Conservation (phyloP, 2,113 vertebrate genomes). For the Hyaena hyaena region DNA sequence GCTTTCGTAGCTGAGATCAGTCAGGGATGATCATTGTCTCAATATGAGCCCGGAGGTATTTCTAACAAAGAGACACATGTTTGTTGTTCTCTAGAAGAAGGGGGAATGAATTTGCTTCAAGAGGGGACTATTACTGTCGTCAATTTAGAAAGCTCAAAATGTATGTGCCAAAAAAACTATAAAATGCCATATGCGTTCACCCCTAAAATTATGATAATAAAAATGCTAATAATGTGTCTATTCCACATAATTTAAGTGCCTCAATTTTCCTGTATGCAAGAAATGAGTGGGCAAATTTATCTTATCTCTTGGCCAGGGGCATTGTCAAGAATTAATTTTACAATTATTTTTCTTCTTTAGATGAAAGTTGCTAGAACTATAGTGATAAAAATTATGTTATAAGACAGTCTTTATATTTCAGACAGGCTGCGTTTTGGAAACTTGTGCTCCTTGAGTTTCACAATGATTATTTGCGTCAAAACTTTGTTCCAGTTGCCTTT, state of each 20-base stretch:
- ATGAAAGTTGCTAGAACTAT: slow-evolving; percentile 35
- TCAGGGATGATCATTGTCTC: neutral
- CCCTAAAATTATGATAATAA: slow-evolving; percentile 70
- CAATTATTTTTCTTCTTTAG: slow-evolving; percentile 41
- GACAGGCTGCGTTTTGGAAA: slow-evolving; percentile 57
- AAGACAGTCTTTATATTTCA: slow-evolving; percentile 62
- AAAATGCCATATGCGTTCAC: slow-evolving; percentile 60
- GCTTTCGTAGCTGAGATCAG: neutral
- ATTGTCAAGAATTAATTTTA: slow-evolving; percentile 65
- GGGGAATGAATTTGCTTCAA: slow-evolving; percentile 45
- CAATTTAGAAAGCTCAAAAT: slow-evolving; percentile 65
- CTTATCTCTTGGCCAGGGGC: slow-evolving; percentile 30
- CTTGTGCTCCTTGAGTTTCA: slow-evolving; percentile 59
- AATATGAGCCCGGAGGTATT: slow-evolving; percentile 33
- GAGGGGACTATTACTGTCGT: neutral
- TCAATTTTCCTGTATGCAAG: slow-evolving; percentile 56
- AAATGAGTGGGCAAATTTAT: slow-evolving; percentile 53
- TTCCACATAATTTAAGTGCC: slow-evolving; percentile 48
- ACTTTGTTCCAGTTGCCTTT: slow-evolving; percentile 54
- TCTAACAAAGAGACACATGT: slow-evolving; percentile 41
- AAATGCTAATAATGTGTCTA: slow-evolving; percentile 71
- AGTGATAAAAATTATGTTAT: slow-evolving; percentile 51
- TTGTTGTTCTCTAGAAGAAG: slow-evolving; percentile 24
- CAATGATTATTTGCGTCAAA: slow-evolving; percentile 70
- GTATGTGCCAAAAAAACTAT: slow-evolving; percentile 34